phyloP scores from a whole-genome alignment of 2,888 invertebrate species.

The Nymphalis polychloros region DNA sequence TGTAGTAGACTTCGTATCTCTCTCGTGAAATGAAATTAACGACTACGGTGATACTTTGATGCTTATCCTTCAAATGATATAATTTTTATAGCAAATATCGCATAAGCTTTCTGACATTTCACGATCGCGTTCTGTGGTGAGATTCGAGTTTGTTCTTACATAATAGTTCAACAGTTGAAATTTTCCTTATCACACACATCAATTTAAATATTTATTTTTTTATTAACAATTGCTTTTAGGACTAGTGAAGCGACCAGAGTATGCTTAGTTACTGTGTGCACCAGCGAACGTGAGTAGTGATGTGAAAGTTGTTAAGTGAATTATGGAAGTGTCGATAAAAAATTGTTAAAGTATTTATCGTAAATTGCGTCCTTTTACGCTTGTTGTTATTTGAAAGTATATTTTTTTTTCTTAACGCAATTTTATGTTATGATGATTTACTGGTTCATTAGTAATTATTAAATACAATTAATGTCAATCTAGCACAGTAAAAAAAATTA shows the following conservation, averaged over 20 bases:
- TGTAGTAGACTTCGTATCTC: too few species aligned
- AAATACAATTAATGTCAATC: neutral
- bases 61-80: too few species aligned
- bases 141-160: too few species aligned
- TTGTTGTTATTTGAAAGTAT: neutral
- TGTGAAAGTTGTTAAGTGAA: conserved; percentile 38
- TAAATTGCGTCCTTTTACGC: neutral
- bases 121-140: too few species aligned
- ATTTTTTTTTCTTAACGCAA: neutral
- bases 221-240: conserved; percentile 23
- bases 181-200: neutral
- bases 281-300: conserved; percentile 33
- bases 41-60: too few species aligned
- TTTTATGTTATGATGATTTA: neutral
- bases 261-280: conserved; percentile 49
- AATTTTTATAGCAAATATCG: too few species aligned
- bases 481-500: too few species aligned
- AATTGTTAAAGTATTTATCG: conserved; percentile 17
- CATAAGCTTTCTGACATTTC: too few species aligned
- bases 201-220: neutral
- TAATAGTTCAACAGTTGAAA: neutral
- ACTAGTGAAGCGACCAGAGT: conserved; percentile 47
- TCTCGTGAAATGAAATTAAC: too few species aligned
- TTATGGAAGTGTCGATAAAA: conserved; percentile 33
- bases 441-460: neutral